Conservation (phyloP, 2,797 vertebrate genomes). For the Distichodus sexfasciatus region DNA sequence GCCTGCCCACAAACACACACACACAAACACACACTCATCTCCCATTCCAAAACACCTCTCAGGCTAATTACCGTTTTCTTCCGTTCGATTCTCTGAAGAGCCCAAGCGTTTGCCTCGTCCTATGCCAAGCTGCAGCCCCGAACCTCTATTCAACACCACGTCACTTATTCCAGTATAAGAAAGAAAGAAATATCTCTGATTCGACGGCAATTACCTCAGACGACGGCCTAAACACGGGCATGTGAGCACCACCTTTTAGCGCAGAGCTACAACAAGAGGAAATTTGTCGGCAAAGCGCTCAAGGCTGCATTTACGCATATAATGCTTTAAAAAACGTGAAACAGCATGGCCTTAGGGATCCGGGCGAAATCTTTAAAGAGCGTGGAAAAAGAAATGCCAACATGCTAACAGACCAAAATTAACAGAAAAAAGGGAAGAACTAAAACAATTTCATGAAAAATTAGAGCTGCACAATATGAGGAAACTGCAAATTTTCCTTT, state of each 20-base stretch:
- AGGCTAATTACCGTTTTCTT: constrained; percentile 63
- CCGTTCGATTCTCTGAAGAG: constrained; percentile 57
- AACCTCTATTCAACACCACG: constrained; percentile 56
- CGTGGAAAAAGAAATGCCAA: background rate
- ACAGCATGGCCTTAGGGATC: background rate
- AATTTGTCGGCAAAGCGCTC: background rate
- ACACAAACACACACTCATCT: constrained; percentile 30
- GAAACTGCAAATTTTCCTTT: no score
- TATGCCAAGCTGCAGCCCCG: constrained; percentile 56
- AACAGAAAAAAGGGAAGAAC: background rate
- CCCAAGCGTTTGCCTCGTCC: constrained; percentile 56
- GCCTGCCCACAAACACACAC: background rate
- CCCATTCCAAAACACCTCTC: constrained; percentile 26
- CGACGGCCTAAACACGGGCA: constrained; percentile 47
- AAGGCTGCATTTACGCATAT: constrained; percentile 1
- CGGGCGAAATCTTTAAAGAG: background rate
- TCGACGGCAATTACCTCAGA: constrained; percentile 62
- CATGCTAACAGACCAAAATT: background rate
- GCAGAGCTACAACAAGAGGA: constrained; percentile 2
- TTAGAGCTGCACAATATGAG: no score
- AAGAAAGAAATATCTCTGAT: constrained; percentile 55
- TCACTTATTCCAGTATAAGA: constrained; percentile 50
- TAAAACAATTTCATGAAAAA: no score
- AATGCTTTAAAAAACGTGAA: background rate
- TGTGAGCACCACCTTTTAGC: constrained; percentile 19